Base-by-base conservation (phyloP, 35 echinoderm and acorn worm genomes). In the Apostichopus californicus region DNA sequence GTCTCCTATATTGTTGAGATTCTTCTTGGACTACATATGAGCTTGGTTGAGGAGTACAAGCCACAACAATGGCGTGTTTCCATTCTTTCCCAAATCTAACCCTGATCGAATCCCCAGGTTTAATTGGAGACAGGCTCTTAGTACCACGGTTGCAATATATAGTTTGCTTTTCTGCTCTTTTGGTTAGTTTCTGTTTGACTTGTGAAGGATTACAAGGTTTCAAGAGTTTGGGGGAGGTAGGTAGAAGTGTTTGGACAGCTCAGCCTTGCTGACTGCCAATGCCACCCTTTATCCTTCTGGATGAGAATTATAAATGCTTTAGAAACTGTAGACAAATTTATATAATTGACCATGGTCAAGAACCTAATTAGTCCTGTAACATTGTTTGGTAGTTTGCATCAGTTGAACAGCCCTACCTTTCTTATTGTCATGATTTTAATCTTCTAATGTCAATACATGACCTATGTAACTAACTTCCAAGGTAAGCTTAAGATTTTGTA, bases 61-160 rank as follows among this genome's bases (percentile, higher is more conserved):
- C 78, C 5, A 80, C 78, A 18, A 80, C 26, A 13, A 12, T 34
- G 9, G 12, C 78, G 4, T 26, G 78, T 25, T 80, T 34, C 78
- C 78, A 80, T 21, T 80, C 22, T 80, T 80, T 73, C 70, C 78
- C 78, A 80, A 80, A 54, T 17, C 78, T 21, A 18, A 80, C 78
- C 8, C 78, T 80, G 6, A 80, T 25, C 17, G 78, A 28, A 80
- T 80, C 24, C 8, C 78, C 78, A 52, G 21, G 20, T 12, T 8
- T 78, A 9, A 78, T 12, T 9, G 9, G 9, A 24, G 77, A 17
- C 5, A 24, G 17, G 17, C 10, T 18, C 66, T 89, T 89, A 26
- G 86, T 9, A 66, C 57, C 7, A 6, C 28, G 13, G 17, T 89
- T 28, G 54, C 7, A 71, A 73, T 89, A 89, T 23, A 0, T 89